These are phyloP conservation scores for Athripsodes cinereus DNA, from an alignment of 2,888 invertebrate genomes.

Conservation along the genomic window DNA sequence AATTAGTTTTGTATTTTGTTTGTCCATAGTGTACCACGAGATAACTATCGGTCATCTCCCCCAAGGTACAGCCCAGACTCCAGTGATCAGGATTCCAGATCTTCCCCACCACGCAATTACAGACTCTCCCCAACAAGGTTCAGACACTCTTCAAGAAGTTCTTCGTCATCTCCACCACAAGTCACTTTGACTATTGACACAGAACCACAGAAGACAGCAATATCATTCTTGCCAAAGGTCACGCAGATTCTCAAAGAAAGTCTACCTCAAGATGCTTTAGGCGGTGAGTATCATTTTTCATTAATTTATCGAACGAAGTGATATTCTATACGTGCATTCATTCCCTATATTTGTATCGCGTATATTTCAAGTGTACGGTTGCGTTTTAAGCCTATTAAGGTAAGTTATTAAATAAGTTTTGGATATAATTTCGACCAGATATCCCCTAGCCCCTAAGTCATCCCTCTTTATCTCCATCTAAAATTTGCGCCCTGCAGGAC, in stretches of 20 bases:
- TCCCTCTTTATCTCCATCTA: too few species aligned
- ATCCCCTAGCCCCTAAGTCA: too few species aligned
- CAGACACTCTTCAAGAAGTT: neutral
- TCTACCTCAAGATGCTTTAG: neutral
- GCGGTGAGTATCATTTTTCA: neutral
- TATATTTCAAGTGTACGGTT: too few species aligned
- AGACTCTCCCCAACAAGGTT: neutral
- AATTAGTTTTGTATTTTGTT: neutral
- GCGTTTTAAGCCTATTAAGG: too few species aligned
- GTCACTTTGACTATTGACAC: conserved; percentile 4
- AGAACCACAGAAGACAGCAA: neutral
- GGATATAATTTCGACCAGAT: too few species aligned
- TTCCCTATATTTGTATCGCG: too few species aligned
- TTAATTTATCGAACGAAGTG: too few species aligned
- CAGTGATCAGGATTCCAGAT: conserved; percentile 5
- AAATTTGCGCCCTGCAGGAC: too few species aligned
- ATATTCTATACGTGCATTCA: too few species aligned
- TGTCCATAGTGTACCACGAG: neutral
- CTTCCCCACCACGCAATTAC: neutral
- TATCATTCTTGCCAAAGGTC: neutral
- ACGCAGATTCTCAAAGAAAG: neutral
- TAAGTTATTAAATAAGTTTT: too few species aligned
- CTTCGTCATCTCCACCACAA: neutral
- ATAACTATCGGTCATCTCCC: neutral
- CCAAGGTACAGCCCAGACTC: conserved; percentile 5